Conservation (phyloP, 2,888 invertebrate species). For the Lamellibrachia columna region DNA sequence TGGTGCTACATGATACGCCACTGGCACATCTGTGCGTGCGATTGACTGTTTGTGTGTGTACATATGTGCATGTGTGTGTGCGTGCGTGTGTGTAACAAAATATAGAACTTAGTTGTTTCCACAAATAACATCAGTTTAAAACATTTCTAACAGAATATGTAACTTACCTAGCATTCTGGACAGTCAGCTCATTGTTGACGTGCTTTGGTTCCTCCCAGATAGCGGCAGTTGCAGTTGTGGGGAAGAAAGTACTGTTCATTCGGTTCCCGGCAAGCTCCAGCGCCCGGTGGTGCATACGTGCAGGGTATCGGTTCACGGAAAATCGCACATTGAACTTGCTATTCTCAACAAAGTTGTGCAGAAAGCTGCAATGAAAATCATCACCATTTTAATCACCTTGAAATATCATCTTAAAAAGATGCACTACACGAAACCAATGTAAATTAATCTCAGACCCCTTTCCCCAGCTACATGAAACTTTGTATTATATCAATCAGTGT, state of each 20-base stretch:
- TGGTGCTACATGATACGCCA: no score
- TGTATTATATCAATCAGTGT: no score
- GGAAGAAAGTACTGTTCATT: slow-evolving; percentile 50
- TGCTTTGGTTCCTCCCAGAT: not conserved
- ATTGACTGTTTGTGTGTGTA: not conserved
- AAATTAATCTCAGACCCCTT: not conserved
- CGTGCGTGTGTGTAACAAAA: not conserved
- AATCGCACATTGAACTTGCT: slow-evolving; percentile 56
- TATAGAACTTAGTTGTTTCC: not conserved
- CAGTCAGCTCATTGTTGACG: not conserved
- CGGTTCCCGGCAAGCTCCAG: slow-evolving; percentile 46
- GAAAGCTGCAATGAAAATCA: slow-evolving; percentile 45
- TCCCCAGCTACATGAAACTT: not conserved
- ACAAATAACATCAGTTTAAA: not conserved
- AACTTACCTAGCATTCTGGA: not conserved
- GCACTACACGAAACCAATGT: not conserved
- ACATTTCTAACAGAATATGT: not conserved
- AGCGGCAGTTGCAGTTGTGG: slow-evolving; percentile 38
- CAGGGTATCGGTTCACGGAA: slow-evolving; percentile 52
- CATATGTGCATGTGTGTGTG: not conserved
- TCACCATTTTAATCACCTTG: not conserved
- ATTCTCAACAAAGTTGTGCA: slow-evolving; percentile 44
- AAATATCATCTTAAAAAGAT: not conserved
- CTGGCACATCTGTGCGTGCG: not conserved
- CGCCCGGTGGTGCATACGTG: slow-evolving; percentile 53